Evolutionary conservation across 1,140 invertebrate species (phyloP).

Genomic region (Aphis gossypii): DNA sequence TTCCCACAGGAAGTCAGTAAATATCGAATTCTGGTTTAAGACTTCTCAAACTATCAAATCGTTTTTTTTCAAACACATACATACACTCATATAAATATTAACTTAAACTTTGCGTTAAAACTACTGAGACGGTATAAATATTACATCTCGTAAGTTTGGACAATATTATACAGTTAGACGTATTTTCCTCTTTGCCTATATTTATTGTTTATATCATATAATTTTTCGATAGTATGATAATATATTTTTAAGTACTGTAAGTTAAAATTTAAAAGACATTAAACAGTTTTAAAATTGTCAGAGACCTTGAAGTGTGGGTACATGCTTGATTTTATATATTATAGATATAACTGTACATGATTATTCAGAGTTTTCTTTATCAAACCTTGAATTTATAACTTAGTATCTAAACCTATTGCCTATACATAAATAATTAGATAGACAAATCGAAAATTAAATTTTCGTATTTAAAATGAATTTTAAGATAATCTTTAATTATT

Average conservation of each 20-base stretch:
- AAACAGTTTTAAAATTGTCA: not conserved
- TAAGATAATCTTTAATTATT: no score
- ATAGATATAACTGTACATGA: not conserved
- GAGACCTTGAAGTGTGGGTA: not conserved
- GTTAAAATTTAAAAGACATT: no score
- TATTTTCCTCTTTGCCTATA: no score
- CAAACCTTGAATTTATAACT: no score
- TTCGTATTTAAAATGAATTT: no score
- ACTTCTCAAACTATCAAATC: slow-evolving; percentile 7
- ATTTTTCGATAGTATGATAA: not conserved
- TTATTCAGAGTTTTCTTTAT: no score
- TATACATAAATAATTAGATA: no score
- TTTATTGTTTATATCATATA: not conserved
- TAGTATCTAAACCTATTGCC: no score
- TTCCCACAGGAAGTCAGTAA: not conserved
- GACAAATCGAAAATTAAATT: no score
- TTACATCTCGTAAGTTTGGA: not conserved
- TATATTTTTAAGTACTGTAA: not conserved
- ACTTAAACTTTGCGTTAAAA: not conserved
- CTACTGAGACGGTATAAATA: not conserved
- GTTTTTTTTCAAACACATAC: not conserved
- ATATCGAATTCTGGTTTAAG: not conserved
- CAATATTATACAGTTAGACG: not conserved
- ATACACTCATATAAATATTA: not conserved
- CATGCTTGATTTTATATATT: not conserved